phyloP scores from a whole-genome alignment of 2,113 vertebrate genomes.

The Phrynocephalus versicolor region DNA sequence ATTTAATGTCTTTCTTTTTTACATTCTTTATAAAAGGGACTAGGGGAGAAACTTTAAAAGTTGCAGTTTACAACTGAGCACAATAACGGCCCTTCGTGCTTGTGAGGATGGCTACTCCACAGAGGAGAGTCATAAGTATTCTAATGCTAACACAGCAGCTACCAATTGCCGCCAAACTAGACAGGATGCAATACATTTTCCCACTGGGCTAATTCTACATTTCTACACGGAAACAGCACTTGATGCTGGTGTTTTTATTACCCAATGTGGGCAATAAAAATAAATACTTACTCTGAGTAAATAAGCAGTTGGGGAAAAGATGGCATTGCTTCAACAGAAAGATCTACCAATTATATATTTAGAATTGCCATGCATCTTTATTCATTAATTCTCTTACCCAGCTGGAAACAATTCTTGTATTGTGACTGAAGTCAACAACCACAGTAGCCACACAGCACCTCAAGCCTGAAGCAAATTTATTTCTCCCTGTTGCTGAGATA shows the following conservation, averaged over 20 bases:
- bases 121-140: neutral
- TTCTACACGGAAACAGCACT: neutral
- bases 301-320: neutral
- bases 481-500: neutral
- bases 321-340: neutral
- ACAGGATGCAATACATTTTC: neutral
- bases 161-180: neutral
- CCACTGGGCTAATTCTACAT: neutral
- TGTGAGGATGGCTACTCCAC: neutral
- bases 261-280: neutral
- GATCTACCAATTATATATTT: slow-evolving; percentile 7
- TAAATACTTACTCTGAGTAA: neutral
- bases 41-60: neutral
- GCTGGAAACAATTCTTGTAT: neutral
- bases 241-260: neutral
- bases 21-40: neutral
- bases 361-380: neutral
- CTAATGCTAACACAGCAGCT: neutral
- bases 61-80: neutral
- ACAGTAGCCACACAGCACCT: neutral
- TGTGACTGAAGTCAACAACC: slow-evolving; percentile 14
- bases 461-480: neutral
- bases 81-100: neutral
- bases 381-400: neutral
- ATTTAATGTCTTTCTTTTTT: neutral